Evolutionary conservation across 2,113 vertebrate genomes (phyloP), one percentile per base, ranked within the genome.

Genomic region (Mastomys coucha): DNA sequence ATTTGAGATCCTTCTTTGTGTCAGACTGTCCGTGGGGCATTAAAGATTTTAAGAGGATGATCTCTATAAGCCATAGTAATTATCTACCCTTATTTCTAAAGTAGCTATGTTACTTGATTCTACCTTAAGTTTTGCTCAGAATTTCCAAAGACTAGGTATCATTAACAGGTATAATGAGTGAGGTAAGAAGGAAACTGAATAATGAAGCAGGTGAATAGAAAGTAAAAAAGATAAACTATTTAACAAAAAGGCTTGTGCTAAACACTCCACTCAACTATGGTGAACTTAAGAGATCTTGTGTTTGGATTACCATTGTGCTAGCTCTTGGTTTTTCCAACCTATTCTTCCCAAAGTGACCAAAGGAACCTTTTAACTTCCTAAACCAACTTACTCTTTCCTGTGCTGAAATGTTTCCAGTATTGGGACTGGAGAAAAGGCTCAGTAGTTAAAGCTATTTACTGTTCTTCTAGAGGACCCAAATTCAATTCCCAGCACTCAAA

Each of bases 321-420:
- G 56, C 45, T 89, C 31, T 58, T 82, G 60, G 9, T 14, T 31
- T 33, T 95, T 91, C 42, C 60, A 70, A 81, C 33, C 31, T 19
- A 39, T 88, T 95, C 72, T 92, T 89, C 39, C 51, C 20, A 91
- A 69, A 91, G 51, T 13, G 84, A 63, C 33, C 73, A 93, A 49
- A 72, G 36, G 39, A 60, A 85, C 31, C 13, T 88, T 95, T 76
- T 14, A 90, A 85, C 24, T 24, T 80, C 13, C 17, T 60, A 84
- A 73, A 90, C 28, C 16, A 56, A 36, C 13, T 85, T 26, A 93
- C 33, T 36, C 39, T 42, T 16, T 67, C 26, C 31, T 4, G 76
- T 53, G 36, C 22, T 89, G 92, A 31, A 81, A 85, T 60, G 11
- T 22, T 26, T 49, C 39, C 31, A 42, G 17, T 82, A 39, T 56